A percentile compares a stretch with the other conserved stretches of the same genome.
Evolutionary conservation across 1,140 invertebrate species (phyloP).

Genomic region (Bombus vancouverensis): DNA sequence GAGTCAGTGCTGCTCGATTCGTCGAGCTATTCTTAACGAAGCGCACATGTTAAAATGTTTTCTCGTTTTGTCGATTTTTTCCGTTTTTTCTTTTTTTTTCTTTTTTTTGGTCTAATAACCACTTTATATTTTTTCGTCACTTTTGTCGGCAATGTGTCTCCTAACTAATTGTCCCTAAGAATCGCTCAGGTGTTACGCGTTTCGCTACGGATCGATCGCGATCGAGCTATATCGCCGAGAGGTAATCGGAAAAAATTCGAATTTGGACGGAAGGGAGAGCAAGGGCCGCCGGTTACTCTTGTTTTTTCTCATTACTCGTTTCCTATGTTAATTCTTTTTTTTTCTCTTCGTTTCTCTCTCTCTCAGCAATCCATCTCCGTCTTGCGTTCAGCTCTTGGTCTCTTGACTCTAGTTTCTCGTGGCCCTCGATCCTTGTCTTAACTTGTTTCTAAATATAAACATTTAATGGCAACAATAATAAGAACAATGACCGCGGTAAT

Average conservation of each 20-base stretch:
- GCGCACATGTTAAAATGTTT: background rate
- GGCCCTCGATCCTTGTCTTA: slow-evolving; percentile 57
- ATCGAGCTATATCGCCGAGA: slow-evolving; percentile 26
- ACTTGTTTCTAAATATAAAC: slow-evolving; percentile 73
- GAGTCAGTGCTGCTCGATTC: slow-evolving; percentile 43
- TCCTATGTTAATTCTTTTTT: background rate
- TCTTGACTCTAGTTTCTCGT: slow-evolving; percentile 33
- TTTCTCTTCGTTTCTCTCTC: slow-evolving; percentile 30
- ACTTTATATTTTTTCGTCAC: background rate
- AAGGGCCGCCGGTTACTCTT: slow-evolving; percentile 68
- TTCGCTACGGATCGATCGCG: slow-evolving; percentile 22
- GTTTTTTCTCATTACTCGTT: slow-evolving; percentile 8
- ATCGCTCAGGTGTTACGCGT: slow-evolving; percentile 51
- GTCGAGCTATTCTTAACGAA: slow-evolving; percentile 37
- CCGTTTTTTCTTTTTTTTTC: background rate
- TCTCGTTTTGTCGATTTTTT: background rate
- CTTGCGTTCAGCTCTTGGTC: background rate
- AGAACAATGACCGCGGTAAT: slow-evolving; percentile 50
- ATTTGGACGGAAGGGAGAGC: slow-evolving; percentile 72
- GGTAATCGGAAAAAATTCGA: slow-evolving; percentile 43
- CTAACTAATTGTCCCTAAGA: slow-evolving; percentile 32
- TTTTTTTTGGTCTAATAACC: background rate
- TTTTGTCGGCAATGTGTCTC: slow-evolving; percentile 27
- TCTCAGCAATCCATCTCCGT: slow-evolving; percentile 20
- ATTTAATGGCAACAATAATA: slow-evolving; percentile 54